Percentiles rank a stretch among this genome's conserved stretches.
Conservation (phyloP, 2,797 vertebrate genomes). For the Micropoecilia bifurca region DNA sequence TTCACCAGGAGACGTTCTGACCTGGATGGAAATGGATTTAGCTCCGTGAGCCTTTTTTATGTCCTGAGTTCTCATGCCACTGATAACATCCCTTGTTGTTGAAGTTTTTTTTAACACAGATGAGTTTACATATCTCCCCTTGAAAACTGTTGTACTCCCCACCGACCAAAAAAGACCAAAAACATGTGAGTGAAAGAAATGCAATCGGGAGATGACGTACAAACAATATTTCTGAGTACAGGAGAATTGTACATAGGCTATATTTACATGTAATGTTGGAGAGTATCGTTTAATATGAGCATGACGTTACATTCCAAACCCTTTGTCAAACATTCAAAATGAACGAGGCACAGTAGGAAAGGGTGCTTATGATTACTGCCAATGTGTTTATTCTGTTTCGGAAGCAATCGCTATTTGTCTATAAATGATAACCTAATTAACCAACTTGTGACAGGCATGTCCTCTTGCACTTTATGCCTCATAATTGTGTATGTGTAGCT, state of each 20-base stretch:
- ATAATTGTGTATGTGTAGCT: slow-evolving; percentile 64
- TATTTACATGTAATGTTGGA: slow-evolving; percentile 32
- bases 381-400: slow-evolving; percentile 64
- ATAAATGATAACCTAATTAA: slow-evolving; percentile 65
- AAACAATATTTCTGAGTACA: slow-evolving; percentile 22
- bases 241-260: slow-evolving; percentile 53
- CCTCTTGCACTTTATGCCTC: slow-evolving; percentile 67
- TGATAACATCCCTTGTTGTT: neutral
- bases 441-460: slow-evolving; percentile 66
- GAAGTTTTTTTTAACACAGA: neutral
- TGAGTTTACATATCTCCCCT: neutral
- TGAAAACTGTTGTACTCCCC: neutral
- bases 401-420: slow-evolving; percentile 59
- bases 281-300: slow-evolving; percentile 46
- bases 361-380: slow-evolving; percentile 72
- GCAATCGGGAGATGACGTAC: slow-evolving; percentile 7
- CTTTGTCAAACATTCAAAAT: slow-evolving; percentile 57
- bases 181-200: neutral
- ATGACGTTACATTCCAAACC: slow-evolving; percentile 61
- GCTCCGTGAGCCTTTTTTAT: neutral
- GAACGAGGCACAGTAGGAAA: slow-evolving; percentile 60
- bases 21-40: neutral
- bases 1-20: neutral
- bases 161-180: slow-evolving; percentile 15
- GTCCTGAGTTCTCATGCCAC: neutral